Base-by-base conservation (phyloP, 1,140 invertebrate genomes). In the Eufriesea mexicana region DNA sequence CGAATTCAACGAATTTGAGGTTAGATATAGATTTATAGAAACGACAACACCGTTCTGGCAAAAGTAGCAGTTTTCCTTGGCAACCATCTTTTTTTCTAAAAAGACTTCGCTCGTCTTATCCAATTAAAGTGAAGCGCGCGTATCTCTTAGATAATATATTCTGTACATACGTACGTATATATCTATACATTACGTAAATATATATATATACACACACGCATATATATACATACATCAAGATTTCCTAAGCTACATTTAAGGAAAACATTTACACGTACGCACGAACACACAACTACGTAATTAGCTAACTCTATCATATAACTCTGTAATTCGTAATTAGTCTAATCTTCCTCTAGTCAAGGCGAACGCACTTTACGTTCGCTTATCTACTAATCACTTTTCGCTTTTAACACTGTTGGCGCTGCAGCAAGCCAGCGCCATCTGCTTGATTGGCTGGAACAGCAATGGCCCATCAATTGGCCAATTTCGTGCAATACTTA, bases 241-340 rank as follows among this genome's bases (percentile, higher is more conserved):
- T 70, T 85, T 68, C 68, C 83, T 61, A 75, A 75, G 16, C 55
- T 68, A 68, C 45, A 25, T 45, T 25, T 68, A 45, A 8, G 42
- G 16, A n/a, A 23, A n/a, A 61, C 72, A 59, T 51, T 57, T n/a
- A 9, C n/a, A 35, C n/a, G n/a, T 68, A 61, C 35, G 45, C 64
- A 74, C 55, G 23, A 25, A 68, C 23, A 79, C 54, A 62, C 35
- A 79, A 6, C 57, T 10, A 68, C 25, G 45, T 35, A 70, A n/a
- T 70, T 75, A 66, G 49, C 49, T 55, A 62, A 62, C 51, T 81
- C 62, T 64, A 55, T 74, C 72, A n/a, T 59, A n/a, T 73, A 59
- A 73, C 18, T 75, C 71, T 79, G 51, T 66, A 66, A 66, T 12
- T 67, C 45, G 64, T 79, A 64, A 79, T 35, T 61, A 80, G 51